Conservation (phyloP, 2,113 vertebrate genomes). For the Vicugna pacos region DNA sequence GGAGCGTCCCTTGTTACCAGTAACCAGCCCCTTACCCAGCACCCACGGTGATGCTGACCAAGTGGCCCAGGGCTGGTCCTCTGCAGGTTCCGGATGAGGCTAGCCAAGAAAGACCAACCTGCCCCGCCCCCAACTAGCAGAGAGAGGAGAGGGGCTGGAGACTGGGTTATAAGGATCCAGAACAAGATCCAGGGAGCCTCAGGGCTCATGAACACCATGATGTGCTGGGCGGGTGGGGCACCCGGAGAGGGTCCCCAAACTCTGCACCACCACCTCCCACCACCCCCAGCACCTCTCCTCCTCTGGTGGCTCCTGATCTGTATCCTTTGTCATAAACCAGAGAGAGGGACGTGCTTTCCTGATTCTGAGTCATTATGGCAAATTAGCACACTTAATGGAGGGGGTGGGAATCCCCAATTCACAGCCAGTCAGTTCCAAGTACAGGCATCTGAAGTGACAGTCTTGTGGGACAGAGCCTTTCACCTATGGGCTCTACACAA, state of each 20-base stretch:
- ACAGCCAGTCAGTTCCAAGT: not conserved
- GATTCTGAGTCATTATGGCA: not conserved
- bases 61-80: not conserved
- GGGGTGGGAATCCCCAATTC: not conserved
- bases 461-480: not conserved
- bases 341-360: not conserved
- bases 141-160: too few relatives aligned
- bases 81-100: not conserved
- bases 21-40: not conserved
- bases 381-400: not conserved
- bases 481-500: too few relatives aligned
- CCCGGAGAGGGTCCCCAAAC: too few relatives aligned
- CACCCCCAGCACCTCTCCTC: rapidly evolving
- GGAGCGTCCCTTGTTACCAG: not conserved
- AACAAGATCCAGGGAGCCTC: not conserved
- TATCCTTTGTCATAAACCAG: not conserved
- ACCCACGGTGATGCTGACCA: not conserved
- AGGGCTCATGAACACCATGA: not conserved
- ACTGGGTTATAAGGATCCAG: not conserved
- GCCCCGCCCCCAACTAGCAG: too few relatives aligned
- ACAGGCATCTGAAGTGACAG: not conserved
- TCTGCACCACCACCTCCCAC: too few relatives aligned
- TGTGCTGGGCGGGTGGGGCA: not conserved
- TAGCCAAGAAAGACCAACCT: not conserved
- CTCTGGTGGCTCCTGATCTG: not conserved